Base-by-base conservation (phyloP, 2,113 vertebrate species). In the Syngnathus scovelli region DNA sequence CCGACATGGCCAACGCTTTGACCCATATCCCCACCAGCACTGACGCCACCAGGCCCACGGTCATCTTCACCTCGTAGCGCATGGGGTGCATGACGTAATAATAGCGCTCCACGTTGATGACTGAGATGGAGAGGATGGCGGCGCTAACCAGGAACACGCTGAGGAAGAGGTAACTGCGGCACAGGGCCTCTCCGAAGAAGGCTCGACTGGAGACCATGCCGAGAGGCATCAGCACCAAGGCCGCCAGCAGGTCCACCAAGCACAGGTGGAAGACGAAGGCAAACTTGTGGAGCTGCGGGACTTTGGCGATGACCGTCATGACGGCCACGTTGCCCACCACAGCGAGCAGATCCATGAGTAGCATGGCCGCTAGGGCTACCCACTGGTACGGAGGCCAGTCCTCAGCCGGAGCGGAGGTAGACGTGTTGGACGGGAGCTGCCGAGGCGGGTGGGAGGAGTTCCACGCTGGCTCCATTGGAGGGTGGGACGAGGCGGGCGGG, bases 251-350 rank as follows among this genome's bases (percentile, higher is more conserved):
- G 82, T 98, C 97, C 92, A 99, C 96, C 90, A 97, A 86, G 62
- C 97, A 99, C 79, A 99, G 92, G 92, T 99, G 97, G 92, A 99
- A 98, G 86, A 99, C 97, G 0, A 99, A 96, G 90, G 96, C 94
- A 75, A 99, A 99, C 82, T 98, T 99, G 68, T 95, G 92, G 65
- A 99, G 90, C 67, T 96, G 93, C 0, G 96, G 97, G 0, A 95
- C 95, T 88, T 94, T 96, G 23, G 94, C 94, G 6, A 99, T 98
- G 59, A 98, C 97, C 0, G 92, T 91, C 95, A 99, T 98, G 82
- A 99, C 92, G 0, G 97, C 94, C 0, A 93, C 90, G 1, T 99
- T 99, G 79, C 96, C 95, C 64, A 94, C 92, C 60, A 98, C 93
- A 33, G 96, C 96, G 21, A 94, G 88, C 79, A 98, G 80, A 91